Conservation (phyloP, 2,797 vertebrate genomes). For the Galaxias olidus region DNA sequence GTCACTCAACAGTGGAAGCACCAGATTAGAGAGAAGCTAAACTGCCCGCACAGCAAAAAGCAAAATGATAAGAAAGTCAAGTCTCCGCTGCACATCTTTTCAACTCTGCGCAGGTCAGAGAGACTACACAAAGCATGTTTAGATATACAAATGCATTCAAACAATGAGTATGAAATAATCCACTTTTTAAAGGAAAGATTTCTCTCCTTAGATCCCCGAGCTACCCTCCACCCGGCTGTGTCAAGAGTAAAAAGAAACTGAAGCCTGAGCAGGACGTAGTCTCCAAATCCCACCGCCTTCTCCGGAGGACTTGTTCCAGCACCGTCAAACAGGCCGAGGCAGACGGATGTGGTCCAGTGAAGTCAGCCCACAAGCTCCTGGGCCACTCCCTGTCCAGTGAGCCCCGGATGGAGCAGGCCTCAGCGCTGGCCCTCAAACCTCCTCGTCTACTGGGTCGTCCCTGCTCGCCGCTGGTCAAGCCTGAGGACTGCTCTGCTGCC, state of each 20-base stretch:
- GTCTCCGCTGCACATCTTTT: constrained; percentile 89
- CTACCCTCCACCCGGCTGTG: constrained; percentile 88
- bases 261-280: constrained; percentile 85
- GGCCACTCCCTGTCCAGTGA: constrained; percentile 83
- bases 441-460: constrained; percentile 82
- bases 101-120: constrained; percentile 84
- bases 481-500: constrained; percentile 76
- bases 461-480: constrained; percentile 72
- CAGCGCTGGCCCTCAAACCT: constrained; percentile 65
- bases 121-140: neutral
- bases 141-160: too few species aligned
- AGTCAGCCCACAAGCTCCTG: constrained; percentile 79
- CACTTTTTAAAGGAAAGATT: too few species aligned
- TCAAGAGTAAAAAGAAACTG: constrained; percentile 86
- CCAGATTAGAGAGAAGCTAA: constrained; percentile 84
- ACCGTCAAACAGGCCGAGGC: constrained; percentile 78
- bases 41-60: constrained; percentile 83
- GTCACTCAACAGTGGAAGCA: constrained; percentile 90
- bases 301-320: constrained; percentile 83
- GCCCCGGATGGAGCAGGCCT: constrained; percentile 72
- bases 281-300: constrained; percentile 85
- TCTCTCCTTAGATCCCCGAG: constrained; percentile 81
- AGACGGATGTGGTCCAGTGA: constrained; percentile 72
- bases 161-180: too few species aligned
- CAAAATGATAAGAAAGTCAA: constrained; percentile 86